Evolutionary conservation across 2,888 invertebrate species (phyloP), one percentile per base, ranked within the genome.

Genomic region (Diarsia mendica): DNA sequence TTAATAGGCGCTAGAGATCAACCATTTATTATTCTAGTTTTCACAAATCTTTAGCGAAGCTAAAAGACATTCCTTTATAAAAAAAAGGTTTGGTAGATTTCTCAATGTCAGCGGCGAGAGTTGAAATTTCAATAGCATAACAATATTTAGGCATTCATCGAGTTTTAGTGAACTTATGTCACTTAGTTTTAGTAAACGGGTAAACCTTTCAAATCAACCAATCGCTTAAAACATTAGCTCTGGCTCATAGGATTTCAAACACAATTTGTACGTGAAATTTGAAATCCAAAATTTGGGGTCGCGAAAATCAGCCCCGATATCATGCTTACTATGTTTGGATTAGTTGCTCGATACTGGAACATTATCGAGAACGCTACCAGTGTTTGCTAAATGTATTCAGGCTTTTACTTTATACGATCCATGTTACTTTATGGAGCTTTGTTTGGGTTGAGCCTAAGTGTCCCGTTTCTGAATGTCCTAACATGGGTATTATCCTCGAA

Each of bases 201-300:
- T 10, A 4, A 60, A 33, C 33, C 20, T 20, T 20, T 61, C 61
- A 18, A 33, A 61, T 39, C 61, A 61, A 20, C 89, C 92, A 93
- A 94, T 93, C 93, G 95, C 94, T 95, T 93, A 95, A 95, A 95
- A 95, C 95, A 95, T 95, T 95, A 95, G 93, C 93, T 89, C 89
- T 90, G 95, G 93, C 93, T 95, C 94, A 94, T 94, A 94, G 91
- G 95, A 93, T 94, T 94, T 95, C 92, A 91, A 92, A 91, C 91
- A 94, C 92, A 96, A 96, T 95, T 95, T 95, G 94, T 92, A 94
- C 94, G 94, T 95, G 93, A 96, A 95, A 95, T 95, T 95, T 92
- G 93, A 93, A 92, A 93, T 92, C 90, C 92, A 90, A 88, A 89
- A 91, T 92, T 92, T 91, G 87, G 91, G 91, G 89, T 90, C 87